Evolutionary conservation across 2,888 invertebrate genomes (phyloP).

Genomic region (Rhopalosiphum nymphaeae): DNA sequence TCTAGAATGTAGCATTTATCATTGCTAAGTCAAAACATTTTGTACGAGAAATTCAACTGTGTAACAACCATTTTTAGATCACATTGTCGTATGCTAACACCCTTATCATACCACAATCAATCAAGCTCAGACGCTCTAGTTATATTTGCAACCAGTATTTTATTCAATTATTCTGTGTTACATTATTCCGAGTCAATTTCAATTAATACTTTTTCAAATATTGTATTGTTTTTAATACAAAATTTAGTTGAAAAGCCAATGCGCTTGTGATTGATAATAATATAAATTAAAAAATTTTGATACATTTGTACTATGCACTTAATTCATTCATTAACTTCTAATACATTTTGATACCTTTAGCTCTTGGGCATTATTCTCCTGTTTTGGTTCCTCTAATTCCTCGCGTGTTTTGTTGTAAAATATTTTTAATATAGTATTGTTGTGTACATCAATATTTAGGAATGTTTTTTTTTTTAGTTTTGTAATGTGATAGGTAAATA

Average conservation of each 20-base stretch:
- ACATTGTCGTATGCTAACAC: neutral
- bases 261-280: neutral
- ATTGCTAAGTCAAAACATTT: neutral
- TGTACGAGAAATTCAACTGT: neutral
- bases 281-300: neutral
- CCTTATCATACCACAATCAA: neutral
- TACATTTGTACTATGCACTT: conserved; percentile 14
- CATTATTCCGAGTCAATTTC: neutral
- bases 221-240: neutral
- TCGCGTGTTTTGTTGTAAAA: conserved; percentile 30
- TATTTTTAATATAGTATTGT: conserved; percentile 33
- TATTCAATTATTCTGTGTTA: neutral
- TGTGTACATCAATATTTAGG: conserved; percentile 7
- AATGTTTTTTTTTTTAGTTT: conserved; percentile 1
- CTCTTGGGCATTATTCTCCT: conserved; percentile 49
- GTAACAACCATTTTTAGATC: neutral
- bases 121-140: neutral
- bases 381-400: conserved; percentile 52
- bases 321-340: neutral
- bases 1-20: neutral
- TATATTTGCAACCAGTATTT: neutral
- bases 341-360: conserved; percentile 29
- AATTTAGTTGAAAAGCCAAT: neutral
- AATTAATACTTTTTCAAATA: neutral
- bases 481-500: conserved; percentile 33